These are phyloP conservation scores for Bembecia ichneumoniformis DNA, from an alignment of 2,888 invertebrate species.

Conservation along the genomic window DNA sequence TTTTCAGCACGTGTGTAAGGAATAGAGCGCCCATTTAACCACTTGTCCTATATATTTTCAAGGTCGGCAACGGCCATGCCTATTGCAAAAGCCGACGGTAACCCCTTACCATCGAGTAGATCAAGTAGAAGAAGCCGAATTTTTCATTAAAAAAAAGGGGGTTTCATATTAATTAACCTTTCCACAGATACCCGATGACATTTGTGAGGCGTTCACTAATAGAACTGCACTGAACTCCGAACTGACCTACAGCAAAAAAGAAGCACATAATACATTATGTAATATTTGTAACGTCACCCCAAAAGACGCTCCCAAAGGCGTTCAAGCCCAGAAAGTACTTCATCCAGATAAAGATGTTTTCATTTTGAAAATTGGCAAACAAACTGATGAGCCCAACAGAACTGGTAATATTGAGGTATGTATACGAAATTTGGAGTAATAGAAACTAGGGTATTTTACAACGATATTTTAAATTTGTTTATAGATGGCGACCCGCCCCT, in stretches of 20 bases:
- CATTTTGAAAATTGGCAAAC: slow-evolving; percentile 81
- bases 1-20: too few species aligned
- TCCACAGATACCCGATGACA: slow-evolving; percentile 54
- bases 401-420: slow-evolving; percentile 77
- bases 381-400: slow-evolving; percentile 69
- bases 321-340: slow-evolving; percentile 69
- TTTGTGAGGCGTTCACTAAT: slow-evolving; percentile 51
- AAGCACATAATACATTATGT: slow-evolving; percentile 37
- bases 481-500: too few species aligned
- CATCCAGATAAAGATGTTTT: slow-evolving; percentile 82
- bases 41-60: too few species aligned
- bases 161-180: background rate
- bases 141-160: too few species aligned
- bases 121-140: too few species aligned
- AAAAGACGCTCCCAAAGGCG: slow-evolving; percentile 64
- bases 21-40: too few species aligned
- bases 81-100: too few species aligned
- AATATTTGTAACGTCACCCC: slow-evolving; percentile 61
- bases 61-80: too few species aligned
- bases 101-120: too few species aligned
- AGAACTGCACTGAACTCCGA: slow-evolving; percentile 51
- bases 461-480: background rate
- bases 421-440: background rate
- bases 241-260: slow-evolving; percentile 39
- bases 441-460: too few species aligned